Evolutionary conservation across 2,113 vertebrate species (phyloP).

Genomic region (Brachirus orientalis): DNA sequence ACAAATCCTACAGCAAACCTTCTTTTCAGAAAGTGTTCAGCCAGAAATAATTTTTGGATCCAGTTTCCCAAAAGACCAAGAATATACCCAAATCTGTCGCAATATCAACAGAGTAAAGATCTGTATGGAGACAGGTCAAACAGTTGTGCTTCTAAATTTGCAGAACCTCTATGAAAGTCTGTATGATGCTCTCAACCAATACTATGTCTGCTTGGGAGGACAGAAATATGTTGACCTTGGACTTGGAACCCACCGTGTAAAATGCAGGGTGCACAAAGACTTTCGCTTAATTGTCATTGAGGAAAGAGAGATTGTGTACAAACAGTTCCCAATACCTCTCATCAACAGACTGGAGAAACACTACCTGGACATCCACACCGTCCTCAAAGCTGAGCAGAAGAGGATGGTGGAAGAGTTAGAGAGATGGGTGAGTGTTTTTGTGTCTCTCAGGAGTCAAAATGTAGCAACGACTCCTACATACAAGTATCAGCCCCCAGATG

Average conservation of each 20-base stretch:
- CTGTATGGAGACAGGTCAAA: slow-evolving; percentile 96
- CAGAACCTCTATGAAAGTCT: slow-evolving; percentile 98
- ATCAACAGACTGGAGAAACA: slow-evolving; percentile 99
- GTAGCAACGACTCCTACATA: slow-evolving; percentile 51
- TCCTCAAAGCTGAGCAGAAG: slow-evolving; percentile 84
- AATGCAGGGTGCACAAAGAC: slow-evolving; percentile 91
- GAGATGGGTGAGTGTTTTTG: slow-evolving; percentile 84
- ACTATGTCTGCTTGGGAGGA: slow-evolving; percentile 92
- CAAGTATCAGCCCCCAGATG: slow-evolving; percentile 83
- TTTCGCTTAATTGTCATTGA: slow-evolving; percentile 95
- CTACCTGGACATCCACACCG: slow-evolving; percentile 90
- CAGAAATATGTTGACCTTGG: slow-evolving; percentile 97
- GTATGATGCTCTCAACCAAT: slow-evolving; percentile 96
- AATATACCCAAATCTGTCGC: slow-evolving; percentile 94
- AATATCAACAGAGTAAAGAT: slow-evolving; percentile 96
- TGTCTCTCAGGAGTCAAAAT: slow-evolving; percentile 40
- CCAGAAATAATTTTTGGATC: slow-evolving; percentile 97
- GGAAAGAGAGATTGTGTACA: slow-evolving; percentile 92
- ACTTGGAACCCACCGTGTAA: slow-evolving; percentile 95
- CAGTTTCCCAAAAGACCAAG: slow-evolving; percentile 94
- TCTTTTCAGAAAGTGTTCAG: slow-evolving; percentile 82
- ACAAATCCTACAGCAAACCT: slow-evolving; percentile 90
- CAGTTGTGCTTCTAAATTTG: slow-evolving; percentile 92
- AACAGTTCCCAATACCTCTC: slow-evolving; percentile 92
- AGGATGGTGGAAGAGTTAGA: slow-evolving; percentile 78